Evolutionary conservation across 2,113 vertebrate genomes (phyloP).

Genomic region (Diphyllodes magnificus): DNA sequence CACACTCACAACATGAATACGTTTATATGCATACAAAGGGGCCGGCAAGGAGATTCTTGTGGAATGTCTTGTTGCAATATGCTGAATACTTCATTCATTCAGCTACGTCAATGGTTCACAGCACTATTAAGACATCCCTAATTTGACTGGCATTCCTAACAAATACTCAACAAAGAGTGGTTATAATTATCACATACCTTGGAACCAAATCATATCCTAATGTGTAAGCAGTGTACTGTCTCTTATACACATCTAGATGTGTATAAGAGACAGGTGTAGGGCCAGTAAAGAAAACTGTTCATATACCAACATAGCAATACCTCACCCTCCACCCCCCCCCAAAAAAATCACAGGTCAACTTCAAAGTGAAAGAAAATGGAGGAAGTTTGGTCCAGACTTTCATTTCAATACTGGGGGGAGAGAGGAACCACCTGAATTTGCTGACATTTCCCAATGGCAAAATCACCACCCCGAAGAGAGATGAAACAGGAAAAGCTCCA

Average conservation of each 20-base stretch:
- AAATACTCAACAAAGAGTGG: not conserved
- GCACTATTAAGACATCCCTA: not conserved
- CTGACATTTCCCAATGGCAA: not conserved
- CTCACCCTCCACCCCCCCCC: rapidly evolving
- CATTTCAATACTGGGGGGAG: not conserved
- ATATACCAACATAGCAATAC: not conserved
- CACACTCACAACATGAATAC: not conserved
- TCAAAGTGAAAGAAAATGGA: not conserved
- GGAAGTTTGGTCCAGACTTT: not conserved
- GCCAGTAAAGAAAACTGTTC: not conserved
- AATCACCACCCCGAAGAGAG: rapidly evolving
- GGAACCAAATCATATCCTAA: not conserved
- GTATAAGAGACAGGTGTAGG: too few species aligned
- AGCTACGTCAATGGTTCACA: rapidly evolving
- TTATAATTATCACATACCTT: rapidly evolving
- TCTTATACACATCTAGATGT: too few species aligned
- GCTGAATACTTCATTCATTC: not conserved
- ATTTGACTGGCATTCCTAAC: not conserved
- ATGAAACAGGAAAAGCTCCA: not conserved
- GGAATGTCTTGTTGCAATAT: not conserved
- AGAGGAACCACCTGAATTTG: not conserved
- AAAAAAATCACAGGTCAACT: not conserved
- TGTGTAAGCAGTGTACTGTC: rapidly evolving
- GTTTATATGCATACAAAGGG: not conserved
- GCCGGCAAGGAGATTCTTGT: not conserved